phyloP scores from a whole-genome alignment of 1,140 invertebrate genomes.

The Bombus sylvicola region DNA sequence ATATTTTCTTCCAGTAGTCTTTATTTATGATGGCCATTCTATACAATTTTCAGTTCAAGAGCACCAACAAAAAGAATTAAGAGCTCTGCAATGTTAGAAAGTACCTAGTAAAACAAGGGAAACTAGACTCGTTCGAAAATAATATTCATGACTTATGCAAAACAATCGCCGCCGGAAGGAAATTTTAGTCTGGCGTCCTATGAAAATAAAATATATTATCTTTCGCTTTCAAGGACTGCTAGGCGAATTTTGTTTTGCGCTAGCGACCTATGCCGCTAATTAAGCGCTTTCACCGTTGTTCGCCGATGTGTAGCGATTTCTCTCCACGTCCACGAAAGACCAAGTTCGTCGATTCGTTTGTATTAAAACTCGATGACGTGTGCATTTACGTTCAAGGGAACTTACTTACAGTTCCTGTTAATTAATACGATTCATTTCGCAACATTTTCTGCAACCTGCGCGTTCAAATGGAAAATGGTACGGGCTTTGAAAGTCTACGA shows the following conservation, averaged over 20 bases:
- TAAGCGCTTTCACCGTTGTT: slow-evolving; percentile 55
- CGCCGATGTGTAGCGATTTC: slow-evolving; percentile 51
- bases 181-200: slow-evolving; percentile 17
- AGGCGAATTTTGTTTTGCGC: slow-evolving; percentile 47
- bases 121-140: background rate
- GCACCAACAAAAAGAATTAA: background rate
- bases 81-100: background rate
- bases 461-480: background rate
- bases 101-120: background rate
- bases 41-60: background rate
- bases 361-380: slow-evolving; percentile 15
- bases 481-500: background rate
- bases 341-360: background rate
- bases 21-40: background rate
- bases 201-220: slow-evolving; percentile 51
- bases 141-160: slow-evolving; percentile 35
- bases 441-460: background rate
- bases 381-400: slow-evolving; percentile 21
- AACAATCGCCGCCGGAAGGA: slow-evolving; percentile 29
- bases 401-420: background rate
- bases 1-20: no score
- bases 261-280: slow-evolving; percentile 32
- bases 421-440: background rate
- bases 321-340: slow-evolving; percentile 9
- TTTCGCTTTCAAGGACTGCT: slow-evolving; percentile 50